phyloP scores from a whole-genome alignment of 2,113 vertebrate genomes.

The Sardina pilchardus region DNA sequence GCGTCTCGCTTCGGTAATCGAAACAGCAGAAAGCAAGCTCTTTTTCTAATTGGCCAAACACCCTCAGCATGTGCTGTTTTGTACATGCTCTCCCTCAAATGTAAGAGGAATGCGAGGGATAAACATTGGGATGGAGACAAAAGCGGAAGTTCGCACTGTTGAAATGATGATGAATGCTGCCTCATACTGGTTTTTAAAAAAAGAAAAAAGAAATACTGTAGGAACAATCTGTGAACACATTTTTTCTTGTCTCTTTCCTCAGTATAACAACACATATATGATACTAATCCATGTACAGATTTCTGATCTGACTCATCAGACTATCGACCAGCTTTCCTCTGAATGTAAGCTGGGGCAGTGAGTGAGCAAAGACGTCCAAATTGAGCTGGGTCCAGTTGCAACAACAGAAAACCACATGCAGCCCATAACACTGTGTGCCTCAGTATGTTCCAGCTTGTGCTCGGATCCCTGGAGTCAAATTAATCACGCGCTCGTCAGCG shows the following conservation, averaged over 20 bases:
- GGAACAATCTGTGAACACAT: neutral
- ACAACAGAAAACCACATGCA: constrained; percentile 2
- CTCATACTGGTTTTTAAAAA: neutral
- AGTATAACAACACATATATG: neutral
- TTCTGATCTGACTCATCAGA: neutral
- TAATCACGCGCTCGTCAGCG: neutral
- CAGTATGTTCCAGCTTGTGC: neutral
- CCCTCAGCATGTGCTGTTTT: neutral
- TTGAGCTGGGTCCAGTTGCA: neutral
- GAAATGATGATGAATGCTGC: neutral
- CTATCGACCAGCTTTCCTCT: no score
- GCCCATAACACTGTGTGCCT: neutral
- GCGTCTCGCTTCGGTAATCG: neutral
- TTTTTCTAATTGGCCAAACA: neutral
- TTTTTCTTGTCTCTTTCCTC: neutral
- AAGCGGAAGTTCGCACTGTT: neutral
- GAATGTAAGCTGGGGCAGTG: neutral
- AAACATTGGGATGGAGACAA: neutral
- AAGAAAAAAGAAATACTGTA: no score
- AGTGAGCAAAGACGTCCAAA: neutral
- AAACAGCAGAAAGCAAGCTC: neutral
- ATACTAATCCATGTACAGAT: neutral
- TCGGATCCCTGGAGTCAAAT: neutral
- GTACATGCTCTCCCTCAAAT: neutral
- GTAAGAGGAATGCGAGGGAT: neutral